phyloP scores from a whole-genome alignment of 2,113 vertebrate genomes.

The Andinoacara biseriatus region DNA sequence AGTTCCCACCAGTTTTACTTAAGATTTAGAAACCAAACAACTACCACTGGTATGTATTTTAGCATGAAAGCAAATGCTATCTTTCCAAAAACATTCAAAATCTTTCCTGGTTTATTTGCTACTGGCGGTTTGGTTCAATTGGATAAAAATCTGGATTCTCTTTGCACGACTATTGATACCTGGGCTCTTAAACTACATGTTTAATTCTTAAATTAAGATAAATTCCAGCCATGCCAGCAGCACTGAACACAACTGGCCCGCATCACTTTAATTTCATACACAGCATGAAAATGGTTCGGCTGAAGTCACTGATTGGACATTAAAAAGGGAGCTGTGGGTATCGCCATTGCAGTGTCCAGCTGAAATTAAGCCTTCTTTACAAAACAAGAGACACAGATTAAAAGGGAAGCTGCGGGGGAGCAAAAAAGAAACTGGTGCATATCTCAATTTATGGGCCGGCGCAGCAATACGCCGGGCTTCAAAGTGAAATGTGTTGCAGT shows the following conservation, averaged over 20 bases:
- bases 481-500: constrained; percentile 44
- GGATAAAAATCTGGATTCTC: neutral
- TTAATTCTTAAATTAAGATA: constrained; percentile 30
- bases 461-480: constrained; percentile 14
- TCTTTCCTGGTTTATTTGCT: neutral
- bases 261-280: constrained; percentile 32
- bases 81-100: neutral
- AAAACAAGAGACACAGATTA: constrained; percentile 57
- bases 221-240: constrained; percentile 4
- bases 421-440: neutral
- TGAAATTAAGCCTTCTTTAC: constrained; percentile 49
- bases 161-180: neutral
- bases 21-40: neutral
- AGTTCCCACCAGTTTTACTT: neutral
- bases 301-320: constrained; percentile 18
- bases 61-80: neutral
- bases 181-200: neutral
- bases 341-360: neutral
- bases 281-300: neutral
- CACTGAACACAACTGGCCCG: neutral
- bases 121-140: neutral
- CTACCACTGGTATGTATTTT: neutral
- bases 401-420: constrained; percentile 18
- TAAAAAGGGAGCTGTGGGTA: neutral
- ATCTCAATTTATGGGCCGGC: constrained; percentile 7